Evolutionary conservation across 2,797 vertebrate species (phyloP).

Genomic region (Rhinophrynus dorsalis): DNA sequence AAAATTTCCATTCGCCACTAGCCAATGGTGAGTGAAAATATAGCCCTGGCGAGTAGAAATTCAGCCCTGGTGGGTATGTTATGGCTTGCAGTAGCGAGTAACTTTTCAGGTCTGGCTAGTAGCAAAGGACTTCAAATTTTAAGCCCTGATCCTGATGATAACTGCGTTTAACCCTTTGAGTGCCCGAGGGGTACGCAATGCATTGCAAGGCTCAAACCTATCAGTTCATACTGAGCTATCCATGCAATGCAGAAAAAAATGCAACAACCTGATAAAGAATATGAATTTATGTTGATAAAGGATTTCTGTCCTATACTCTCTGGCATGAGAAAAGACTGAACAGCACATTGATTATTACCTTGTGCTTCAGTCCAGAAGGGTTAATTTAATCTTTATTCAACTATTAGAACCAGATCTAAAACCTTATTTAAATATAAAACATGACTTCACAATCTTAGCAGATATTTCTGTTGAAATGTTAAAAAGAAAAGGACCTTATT

Average conservation of each 20-base stretch:
- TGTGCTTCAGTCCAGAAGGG: no score
- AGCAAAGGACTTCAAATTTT: no score
- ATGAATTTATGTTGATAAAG: constrained; percentile 19
- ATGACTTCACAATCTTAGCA: constrained; percentile 63
- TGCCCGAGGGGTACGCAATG: no score
- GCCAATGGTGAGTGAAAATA: no score
- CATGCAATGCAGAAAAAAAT: background rate
- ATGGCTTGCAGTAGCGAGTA: no score
- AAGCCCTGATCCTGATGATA: no score
- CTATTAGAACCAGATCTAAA: constrained; percentile 63
- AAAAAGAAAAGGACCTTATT: constrained; percentile 61
- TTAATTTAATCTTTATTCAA: constrained; percentile 63
- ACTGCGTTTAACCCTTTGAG: no score
- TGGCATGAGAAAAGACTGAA: constrained; percentile 49
- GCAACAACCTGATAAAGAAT: background rate
- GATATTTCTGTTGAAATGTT: constrained; percentile 66
- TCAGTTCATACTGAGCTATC: background rate
- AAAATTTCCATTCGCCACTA: no score
- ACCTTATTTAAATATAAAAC: constrained; percentile 57
- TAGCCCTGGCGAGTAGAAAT: no score
- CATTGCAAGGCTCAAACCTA: no score
- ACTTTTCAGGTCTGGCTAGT: no score
- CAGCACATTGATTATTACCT: constrained; percentile 55
- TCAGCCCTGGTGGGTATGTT: no score
- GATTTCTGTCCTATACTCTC: constrained; percentile 57